Percentiles rank a stretch among this genome's conserved stretches.
Evolutionary conservation across 2,888 invertebrate species (phyloP).

Genomic region (Synanthedon formicaeformis): DNA sequence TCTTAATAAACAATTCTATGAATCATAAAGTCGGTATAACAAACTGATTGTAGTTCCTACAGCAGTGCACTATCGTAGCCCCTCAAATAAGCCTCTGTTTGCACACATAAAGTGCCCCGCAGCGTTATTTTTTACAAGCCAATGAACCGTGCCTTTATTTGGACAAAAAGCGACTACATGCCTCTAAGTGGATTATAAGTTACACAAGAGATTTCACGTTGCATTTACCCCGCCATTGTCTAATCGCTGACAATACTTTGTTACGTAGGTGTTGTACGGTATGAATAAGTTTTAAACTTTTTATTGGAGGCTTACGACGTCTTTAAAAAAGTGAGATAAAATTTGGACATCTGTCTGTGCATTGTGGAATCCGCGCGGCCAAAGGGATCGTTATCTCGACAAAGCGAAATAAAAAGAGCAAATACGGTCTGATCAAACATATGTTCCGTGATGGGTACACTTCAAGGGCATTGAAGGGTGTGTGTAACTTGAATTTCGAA

Average conservation of each 20-base stretch:
- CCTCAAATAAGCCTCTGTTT: slow-evolving; percentile 34
- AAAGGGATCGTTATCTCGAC: slow-evolving; percentile 24
- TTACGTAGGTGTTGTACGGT: slow-evolving; percentile 59
- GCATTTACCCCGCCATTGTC: slow-evolving; percentile 56
- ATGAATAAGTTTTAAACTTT: slow-evolving; percentile 49
- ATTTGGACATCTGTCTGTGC: slow-evolving; percentile 52
- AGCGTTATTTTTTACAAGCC: slow-evolving; percentile 55
- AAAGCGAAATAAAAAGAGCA: slow-evolving; percentile 36
- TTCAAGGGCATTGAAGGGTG: neutral
- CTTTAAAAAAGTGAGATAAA: slow-evolving; percentile 35
- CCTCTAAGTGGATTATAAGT: slow-evolving; percentile 66
- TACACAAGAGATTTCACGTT: slow-evolving; percentile 59
- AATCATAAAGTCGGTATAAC: neutral
- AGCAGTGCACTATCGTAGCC: slow-evolving; percentile 9
- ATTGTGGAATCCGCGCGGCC: slow-evolving; percentile 35
- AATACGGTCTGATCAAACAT: slow-evolving; percentile 11
- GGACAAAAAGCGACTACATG: slow-evolving; percentile 58
- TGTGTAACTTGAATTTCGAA: neutral
- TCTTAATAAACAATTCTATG: no score
- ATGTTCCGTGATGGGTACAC: neutral
- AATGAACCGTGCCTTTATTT: slow-evolving; percentile 55
- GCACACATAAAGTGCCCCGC: slow-evolving; percentile 56
- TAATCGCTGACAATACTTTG: slow-evolving; percentile 40
- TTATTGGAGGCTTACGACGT: slow-evolving; percentile 33
- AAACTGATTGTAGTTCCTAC: neutral